phyloP scores from a whole-genome alignment of 2,888 invertebrate species.

The Aradus depressus region DNA sequence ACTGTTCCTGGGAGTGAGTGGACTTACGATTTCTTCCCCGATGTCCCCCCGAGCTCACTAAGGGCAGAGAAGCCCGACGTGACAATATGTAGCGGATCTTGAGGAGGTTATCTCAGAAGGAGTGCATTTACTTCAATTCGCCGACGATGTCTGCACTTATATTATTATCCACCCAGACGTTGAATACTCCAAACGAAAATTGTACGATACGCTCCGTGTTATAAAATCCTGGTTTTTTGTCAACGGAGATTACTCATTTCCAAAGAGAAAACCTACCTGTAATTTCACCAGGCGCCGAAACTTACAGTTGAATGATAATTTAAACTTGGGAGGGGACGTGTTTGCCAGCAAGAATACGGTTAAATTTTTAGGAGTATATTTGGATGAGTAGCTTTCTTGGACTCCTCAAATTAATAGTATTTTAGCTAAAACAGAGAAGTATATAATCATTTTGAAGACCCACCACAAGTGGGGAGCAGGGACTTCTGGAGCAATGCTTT shows the following conservation, averaged over 20 bases:
- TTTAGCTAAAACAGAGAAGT: not conserved
- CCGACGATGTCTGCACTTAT: conserved; percentile 9
- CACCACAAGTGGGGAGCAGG: no score
- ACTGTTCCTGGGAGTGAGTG: no score
- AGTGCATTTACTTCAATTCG: not conserved
- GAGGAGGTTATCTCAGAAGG: conserved; percentile 2
- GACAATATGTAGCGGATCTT: conserved; percentile 4
- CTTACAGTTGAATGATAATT: not conserved
- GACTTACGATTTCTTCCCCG: no score
- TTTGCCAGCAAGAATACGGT: not conserved
- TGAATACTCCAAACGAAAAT: not conserved
- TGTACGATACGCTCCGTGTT: not conserved
- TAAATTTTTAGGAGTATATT: conserved; percentile 1
- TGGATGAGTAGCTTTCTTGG: not conserved
- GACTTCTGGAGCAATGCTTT: no score
- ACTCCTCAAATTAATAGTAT: no score
- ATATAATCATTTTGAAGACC: no score
- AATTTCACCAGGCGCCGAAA: conserved; percentile 1
- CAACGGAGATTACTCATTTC: not conserved
- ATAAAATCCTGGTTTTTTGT: not conserved
- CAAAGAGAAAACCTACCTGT: not conserved
- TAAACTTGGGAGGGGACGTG: not conserved
- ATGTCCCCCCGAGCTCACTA: no score
- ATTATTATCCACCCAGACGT: not conserved
- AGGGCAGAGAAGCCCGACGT: no score